Evolutionary conservation across 2,888 invertebrate genomes (phyloP), one percentile per base, ranked within the genome.

Genomic region (Disparrhopalites patrizii): DNA sequence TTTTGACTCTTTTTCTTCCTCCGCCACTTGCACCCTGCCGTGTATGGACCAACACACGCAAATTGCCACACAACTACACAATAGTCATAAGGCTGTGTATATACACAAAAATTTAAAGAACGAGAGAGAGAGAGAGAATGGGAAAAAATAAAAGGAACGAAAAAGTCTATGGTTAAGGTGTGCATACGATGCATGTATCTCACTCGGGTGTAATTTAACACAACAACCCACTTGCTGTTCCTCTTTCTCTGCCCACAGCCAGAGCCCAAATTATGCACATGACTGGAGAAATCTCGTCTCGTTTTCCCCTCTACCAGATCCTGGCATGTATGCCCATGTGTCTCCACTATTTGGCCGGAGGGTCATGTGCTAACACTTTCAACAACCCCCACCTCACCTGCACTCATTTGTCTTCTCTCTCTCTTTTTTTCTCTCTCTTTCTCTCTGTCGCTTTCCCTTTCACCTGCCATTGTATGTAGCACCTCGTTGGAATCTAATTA

Each of bases 41-140:
- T 31, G 18, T 31, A 54, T 50, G 23, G 54, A 15, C 31, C 8
- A 52, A 31, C 30, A 33, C 54, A 54, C 54, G 54, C 54, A 33
- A 54, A 31, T 54, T n/a, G n/a, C n/a, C n/a, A n/a, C n/a, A n/a
- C n/a, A n/a, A n/a, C n/a, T n/a, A n/a, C n/a, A n/a, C n/a, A n/a
- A n/a, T n/a, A n/a, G n/a, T n/a, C n/a, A n/a, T n/a, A n/a, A n/a
- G n/a, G n/a, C n/a, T n/a, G n/a, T n/a, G n/a, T 36, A 36, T 36
- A 36, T 36, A 36, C n/a, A n/a, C 40, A 40, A 40, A 40, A 40
- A 40, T 8, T 8, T 10, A 36, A 36, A 36, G 36, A 36, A 36
- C n/a, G n/a, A n/a, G n/a, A n/a, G n/a, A n/a, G n/a, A n/a, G n/a
- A n/a, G n/a, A 8, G 8, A 36, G 13, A 10, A 36, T n/a, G 40